Conservation (phyloP, 1,140 invertebrate species). For the Bactericera cockerelli region DNA sequence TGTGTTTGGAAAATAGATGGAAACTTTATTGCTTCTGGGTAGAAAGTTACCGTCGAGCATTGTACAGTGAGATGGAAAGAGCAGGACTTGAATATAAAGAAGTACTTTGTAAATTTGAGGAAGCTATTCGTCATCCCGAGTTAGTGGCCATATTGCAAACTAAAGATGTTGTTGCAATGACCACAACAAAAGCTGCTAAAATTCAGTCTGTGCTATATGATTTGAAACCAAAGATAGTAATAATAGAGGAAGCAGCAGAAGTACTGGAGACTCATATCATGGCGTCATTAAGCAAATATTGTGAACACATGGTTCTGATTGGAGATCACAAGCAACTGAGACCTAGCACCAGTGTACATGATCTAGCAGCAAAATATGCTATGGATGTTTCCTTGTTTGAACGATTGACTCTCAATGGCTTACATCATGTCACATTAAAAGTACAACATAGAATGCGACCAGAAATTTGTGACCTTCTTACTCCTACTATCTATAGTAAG, state of each 20-base stretch:
- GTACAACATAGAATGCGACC: constrained; percentile 51
- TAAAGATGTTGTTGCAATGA: constrained; percentile 16
- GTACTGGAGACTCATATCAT: constrained; percentile 60
- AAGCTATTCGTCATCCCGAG: constrained; percentile 8
- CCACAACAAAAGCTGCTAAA: constrained; percentile 14
- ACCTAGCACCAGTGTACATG: constrained; percentile 41
- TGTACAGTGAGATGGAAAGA: constrained; percentile 2
- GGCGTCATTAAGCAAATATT: constrained; percentile 44
- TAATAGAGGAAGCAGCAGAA: constrained; percentile 79
- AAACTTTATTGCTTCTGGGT: constrained; percentile 14
- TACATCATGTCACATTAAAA: constrained; percentile 34
- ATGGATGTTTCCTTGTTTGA: constrained; percentile 58
- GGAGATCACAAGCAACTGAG: constrained; percentile 62
- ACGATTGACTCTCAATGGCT: constrained; percentile 41
- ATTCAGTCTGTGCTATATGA: background rate
- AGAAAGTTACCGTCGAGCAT: background rate
- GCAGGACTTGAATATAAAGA: background rate
- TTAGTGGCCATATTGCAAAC: constrained; percentile 6
- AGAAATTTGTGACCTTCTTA: constrained; percentile 39
- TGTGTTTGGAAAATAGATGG: background rate
- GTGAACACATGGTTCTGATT: constrained; percentile 65
- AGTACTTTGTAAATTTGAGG: constrained; percentile 5
- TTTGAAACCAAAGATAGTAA: constrained; percentile 27
- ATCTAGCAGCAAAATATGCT: constrained; percentile 37
- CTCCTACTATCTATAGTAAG: constrained; percentile 40